Conservation (phyloP, 2,113 vertebrate genomes). For the Axis porcinus region DNA sequence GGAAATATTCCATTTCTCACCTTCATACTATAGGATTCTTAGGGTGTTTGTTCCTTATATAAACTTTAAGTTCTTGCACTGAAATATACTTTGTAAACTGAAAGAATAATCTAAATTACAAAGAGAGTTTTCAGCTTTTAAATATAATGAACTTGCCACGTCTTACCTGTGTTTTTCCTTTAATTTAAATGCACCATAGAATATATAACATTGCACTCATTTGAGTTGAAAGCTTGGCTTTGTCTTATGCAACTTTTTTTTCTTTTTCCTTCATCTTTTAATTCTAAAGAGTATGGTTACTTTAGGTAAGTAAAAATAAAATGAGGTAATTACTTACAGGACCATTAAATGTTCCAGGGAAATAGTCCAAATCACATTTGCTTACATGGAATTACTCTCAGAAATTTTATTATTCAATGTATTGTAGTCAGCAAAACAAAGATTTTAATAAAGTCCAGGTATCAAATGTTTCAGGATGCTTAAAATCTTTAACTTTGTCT, state of each 20-base stretch:
- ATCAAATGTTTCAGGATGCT: neutral
- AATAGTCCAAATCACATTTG: neutral
- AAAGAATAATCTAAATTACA: neutral
- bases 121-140: neutral
- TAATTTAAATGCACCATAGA: neutral
- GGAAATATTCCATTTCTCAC: neutral
- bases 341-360: neutral
- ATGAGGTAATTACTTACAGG: neutral
- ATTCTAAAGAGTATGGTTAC: neutral
- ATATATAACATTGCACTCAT: neutral
- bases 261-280: neutral
- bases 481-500: neutral
- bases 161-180: neutral
- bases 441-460: slow-evolving; percentile 28
- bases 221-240: neutral
- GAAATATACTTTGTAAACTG: neutral
- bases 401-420: neutral
- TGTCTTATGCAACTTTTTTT: neutral
- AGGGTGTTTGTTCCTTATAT: neutral
- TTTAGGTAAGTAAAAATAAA: neutral
- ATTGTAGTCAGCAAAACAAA: neutral
- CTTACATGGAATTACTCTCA: neutral
- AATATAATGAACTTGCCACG: neutral
- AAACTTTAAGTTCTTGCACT: neutral
- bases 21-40: neutral